Base-by-base conservation (phyloP, 2,113 vertebrate genomes). In the Ophthalmolycus amberensis region DNA sequence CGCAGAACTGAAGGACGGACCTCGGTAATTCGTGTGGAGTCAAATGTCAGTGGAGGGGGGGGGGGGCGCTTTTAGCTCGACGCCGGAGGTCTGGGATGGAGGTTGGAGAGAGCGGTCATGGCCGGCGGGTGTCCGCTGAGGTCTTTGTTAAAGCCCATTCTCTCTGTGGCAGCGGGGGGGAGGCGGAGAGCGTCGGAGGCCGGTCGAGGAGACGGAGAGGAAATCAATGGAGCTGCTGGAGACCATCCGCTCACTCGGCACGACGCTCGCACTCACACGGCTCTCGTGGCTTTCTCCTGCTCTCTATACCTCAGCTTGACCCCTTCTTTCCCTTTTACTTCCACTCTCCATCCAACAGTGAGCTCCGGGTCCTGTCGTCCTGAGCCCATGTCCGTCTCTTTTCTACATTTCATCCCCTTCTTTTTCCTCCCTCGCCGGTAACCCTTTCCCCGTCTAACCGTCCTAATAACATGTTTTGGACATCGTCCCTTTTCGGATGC, bases 181-280 rank as follows among this genome's bases (percentile, higher is more conserved):
- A 79, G 54, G 71, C 37, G 48, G 66, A 74, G 73, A 79, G 75
- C 60, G 64, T 46, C 48, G 56, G 65, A 83, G 75, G 83, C 88
- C 67, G 38, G 79, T 11, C 15, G 72, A 83, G 77, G 84, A 87
- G 85, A 83, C 37, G 75, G 82, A 83, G 85, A 70, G 71, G 27
- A 89, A 92, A 94, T 94, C 93, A 88, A 93, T 94, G 85, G 72
- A 91, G 85, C 93, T 83, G 91, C 87, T 83, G 91, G 92, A 91
- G 88, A 84, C 83, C 91, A 72, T 89, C 88, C 87, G 89, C 83
- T 89, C 52, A n/a, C 83, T 73, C 90, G 3, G 83, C 89, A 85
- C 69, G 79, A 18, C 58, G 32, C 85, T 77, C 71, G 59, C 88
- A 73, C 84, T 84, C 83, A 81, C 75, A 52, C 79, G 10, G 83